Evolutionary conservation across 2,113 vertebrate species (phyloP), one percentile per base, ranked within the genome.

Genomic region (Sebastes fasciatus): DNA sequence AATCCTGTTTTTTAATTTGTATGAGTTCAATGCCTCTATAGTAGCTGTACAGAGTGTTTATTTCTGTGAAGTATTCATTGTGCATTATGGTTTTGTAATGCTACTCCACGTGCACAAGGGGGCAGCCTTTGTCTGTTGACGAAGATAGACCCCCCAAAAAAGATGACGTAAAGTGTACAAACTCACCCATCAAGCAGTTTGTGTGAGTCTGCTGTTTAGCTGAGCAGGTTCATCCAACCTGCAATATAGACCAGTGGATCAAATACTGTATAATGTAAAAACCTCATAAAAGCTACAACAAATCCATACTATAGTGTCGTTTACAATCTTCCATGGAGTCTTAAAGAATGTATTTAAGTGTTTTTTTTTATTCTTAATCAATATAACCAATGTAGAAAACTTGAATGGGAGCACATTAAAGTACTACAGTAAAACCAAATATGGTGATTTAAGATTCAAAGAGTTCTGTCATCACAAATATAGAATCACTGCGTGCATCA

Each of bases 51-150:
- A 57, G 3, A 51, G 12, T 4, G 0, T 7, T 21, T 40, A 13
- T 74, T 42, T 48, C 6, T 57, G 43, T 12, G 3, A 6, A 8
- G 9, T 7, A 19, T 45, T 68, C 2, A 51, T 45, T 58, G 14
- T 49, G 21, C 4, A 61, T 40, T 34, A 55, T 7, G 21, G 8
- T 17, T 69, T 45, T 86, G 83, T 69, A 82, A 40, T 80, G 7
- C 34, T 63, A 26, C 4, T 21, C 2, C 4, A 66, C 10, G 19
- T 23, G 3, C 85, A 83, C 66, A n/a, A 83, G 87, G 40, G 51
- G 83, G 79, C 77, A 90, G 62, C 14, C 43, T 61, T 21, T 48
- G 10, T 48, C 76, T 49, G 3, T 14, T 52, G 3, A 26, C 63
- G 13, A 57, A 52, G 19, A 43, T 3, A 8, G 21, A 58, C 21